Evolutionary conservation across 2,113 vertebrate genomes (phyloP), one percentile per base, ranked within the genome.

Genomic region (Aythya baeri): DNA sequence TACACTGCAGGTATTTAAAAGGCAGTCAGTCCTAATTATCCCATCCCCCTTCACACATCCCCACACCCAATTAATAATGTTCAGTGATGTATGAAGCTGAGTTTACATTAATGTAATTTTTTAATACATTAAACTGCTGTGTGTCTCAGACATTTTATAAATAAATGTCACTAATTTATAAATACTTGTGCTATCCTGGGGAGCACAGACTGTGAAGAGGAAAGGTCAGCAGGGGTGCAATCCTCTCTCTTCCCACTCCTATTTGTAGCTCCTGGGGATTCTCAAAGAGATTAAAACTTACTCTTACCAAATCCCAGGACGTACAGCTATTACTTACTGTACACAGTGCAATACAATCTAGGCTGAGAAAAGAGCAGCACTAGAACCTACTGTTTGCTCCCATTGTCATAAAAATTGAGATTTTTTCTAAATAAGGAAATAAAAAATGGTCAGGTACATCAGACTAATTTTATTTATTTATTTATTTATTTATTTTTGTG

Each of bases 1-100:
- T 84, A 68, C 93, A 49, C 76, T 84, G 86, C 70, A 96, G 92
- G 86, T 91, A 86, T 93, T 96, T 88, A 91, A 91, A 96, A 94
- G 89, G 89, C 72, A 90, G 93, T 83, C 93, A 87, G 82, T 71
- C 88, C 88, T 96, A 96, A 97, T 96, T 96, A 95, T 88, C 76
- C 90, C 82, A 94, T 67, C 94, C 92, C 91, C 83, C 73, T 95
- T 95, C 88, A 95, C 83, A 93, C 93, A 94, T 94, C 57, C 93
- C 44, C 86, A 88, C 91, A 96, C 88, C 77, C 94, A 97, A 96
- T 97, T 97, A 97, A 97, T 96, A 96, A 96, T 88, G 94, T 84
- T 96, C 94, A 95, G 80, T 89, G 94, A 92, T 95, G 95, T 96
- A 93, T 94, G 94, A 94, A 96, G 73, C 80, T 88, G 88, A 91